Base-by-base conservation (phyloP, 1,140 invertebrate genomes). In the Trissolcus basalis region DNA sequence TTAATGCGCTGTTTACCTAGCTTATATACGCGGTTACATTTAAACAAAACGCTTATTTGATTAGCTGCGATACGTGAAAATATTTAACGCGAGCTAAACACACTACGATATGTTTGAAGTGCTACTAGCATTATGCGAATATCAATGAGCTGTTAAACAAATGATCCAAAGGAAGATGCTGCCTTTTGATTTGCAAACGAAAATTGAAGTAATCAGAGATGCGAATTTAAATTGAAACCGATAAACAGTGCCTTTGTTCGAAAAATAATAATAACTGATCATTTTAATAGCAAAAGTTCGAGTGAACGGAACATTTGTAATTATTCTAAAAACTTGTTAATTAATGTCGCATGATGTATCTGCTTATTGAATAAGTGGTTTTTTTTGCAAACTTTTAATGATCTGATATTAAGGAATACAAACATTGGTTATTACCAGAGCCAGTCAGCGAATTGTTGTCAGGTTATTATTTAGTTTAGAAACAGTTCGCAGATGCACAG, bases 21-120 rank as follows among this genome's bases (percentile, higher is more conserved):
- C 19, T 27, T 6, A 27, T 27, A 27, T 27, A 27, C 19, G 19
- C n/a, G n/a, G n/a, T 27, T 27, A 6, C 19, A 6, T 6, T 27
- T 27, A 3, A 51, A 35, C 43, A 33, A 35, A 63, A 19, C 36
- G 39, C 51, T 67, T 58, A 67, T 58, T 51, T 19, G 44, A 67
- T 58, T 58, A 51, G n/a, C 54, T 27, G 19, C 19, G 19, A 13
- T 32, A 14, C 8, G 43, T 39, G 48, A 47, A 45, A 43, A 16
- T 43, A 50, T 49, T 48, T 35, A 15, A 39, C 56, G 33, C 13
- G 12, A 60, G 12, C 49, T 48, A 39, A 45, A 49, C 8, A 53
- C 16, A 41, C 48, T 68, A 60, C 54, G 19, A 54, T 55, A 48
- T 60, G 44, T 60, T 70, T 70, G 43, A 60, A 60, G 67, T 43